Base-by-base conservation (phyloP, 2,888 invertebrate genomes). In the Chromoteleia sp. region DNA sequence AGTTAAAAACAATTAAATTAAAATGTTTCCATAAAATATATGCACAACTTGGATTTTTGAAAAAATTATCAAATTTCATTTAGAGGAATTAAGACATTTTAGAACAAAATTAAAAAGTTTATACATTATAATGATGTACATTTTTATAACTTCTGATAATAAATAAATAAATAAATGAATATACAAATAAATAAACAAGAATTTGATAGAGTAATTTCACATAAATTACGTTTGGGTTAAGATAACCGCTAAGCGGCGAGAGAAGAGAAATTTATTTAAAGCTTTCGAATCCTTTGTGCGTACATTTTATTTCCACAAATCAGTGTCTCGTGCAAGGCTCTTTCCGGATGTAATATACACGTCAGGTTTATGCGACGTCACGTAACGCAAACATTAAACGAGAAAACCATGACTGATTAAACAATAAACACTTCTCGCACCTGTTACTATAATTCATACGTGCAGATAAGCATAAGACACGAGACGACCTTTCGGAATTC, bases 331-430 rank as follows among this genome's bases (percentile, higher is more conserved):
- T 48, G 17, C 67, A 48, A 52, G 61, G 12, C 58, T 80, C 68
- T 75, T 80, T 80, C 59, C 68, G 68, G 58, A 74, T 74, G 74
- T 80, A 73, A 61, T 80, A 80, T 73, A 74, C 80, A 68, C 74
- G 61, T 80, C 61, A 74, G 61, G 15, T 61, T 71, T 73, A 81
- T 81, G 83, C 83, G 78, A 75, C 81, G 78, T 83, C 81, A 83
- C 83, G 83, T 83, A 83, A 74, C 54, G 68, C 81, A 83, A 83
- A 81, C 81, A 81, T 68, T 63, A 67, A 54, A 67, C 56, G 74
- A 78, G 77, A 81, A 81, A 81, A 80, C 73, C 77, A 77, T 87
- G 86, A 86, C 87, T 86, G 89, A 89, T 90, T 87, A 88, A 91
- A 89, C 86, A 89, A 83, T 82, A 70, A 83, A 82, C 85, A 77